Conservation (phyloP, 2,888 invertebrate species). For the Dichetophora obliterata region DNA sequence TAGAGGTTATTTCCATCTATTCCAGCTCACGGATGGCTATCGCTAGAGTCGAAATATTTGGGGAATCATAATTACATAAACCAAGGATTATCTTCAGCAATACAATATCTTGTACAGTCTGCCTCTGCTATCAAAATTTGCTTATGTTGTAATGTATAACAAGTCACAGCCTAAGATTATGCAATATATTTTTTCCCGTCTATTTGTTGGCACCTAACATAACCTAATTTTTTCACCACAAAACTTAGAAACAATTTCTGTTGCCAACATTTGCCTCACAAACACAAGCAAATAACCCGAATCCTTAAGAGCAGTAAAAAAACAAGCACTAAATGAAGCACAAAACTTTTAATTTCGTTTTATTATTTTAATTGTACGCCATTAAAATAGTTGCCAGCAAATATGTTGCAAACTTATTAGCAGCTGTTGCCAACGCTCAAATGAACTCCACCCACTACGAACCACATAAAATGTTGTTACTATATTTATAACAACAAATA, state of each 20-base stretch:
- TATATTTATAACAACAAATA: not conserved
- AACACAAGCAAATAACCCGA: not conserved
- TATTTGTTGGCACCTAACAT: constrained; percentile 35
- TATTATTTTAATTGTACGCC: constrained; percentile 14
- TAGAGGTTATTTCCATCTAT: too few relatives aligned
- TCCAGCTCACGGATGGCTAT: too few relatives aligned
- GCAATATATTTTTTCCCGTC: constrained; percentile 24
- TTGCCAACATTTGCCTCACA: not conserved
- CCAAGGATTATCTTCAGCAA: too few relatives aligned
- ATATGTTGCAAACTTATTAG: constrained; percentile 35
- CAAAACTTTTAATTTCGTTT: constrained; percentile 21
- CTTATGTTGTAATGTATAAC: not conserved
- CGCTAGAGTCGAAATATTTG: too few relatives aligned
- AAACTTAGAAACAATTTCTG: not conserved
- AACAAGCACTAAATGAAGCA: not conserved
- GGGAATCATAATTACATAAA: too few relatives aligned
- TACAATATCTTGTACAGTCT: too few relatives aligned
- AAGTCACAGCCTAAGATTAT: not conserved
- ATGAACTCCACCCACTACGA: not conserved
- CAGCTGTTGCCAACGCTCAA: constrained; percentile 17
- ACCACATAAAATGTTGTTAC: not conserved
- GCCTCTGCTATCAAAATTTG: too few relatives aligned
- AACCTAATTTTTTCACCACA: not conserved
- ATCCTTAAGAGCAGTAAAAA: not conserved
- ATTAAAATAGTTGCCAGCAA: constrained; percentile 38